Evolutionary conservation across 2,113 vertebrate species (phyloP), one percentile per base, ranked within the genome.

Genomic region (Trichechus manatus): DNA sequence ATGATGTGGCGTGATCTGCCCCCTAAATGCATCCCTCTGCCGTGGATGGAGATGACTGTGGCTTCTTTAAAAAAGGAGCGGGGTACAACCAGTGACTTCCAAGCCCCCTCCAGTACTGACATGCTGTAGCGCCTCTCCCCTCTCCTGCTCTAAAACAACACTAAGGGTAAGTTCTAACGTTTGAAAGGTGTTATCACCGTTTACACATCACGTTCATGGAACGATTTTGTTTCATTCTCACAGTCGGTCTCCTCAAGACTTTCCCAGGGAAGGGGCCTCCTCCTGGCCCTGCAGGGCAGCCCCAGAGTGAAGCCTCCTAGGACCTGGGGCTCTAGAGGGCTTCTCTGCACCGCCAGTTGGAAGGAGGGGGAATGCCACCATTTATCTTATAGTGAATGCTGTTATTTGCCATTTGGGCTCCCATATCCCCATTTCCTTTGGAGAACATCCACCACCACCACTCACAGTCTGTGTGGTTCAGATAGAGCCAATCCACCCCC

Each of bases 91-190:
- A 78, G 3, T n/a, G 88, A 61, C 36, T 93, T 68, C 80, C 50
- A 86, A 89, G 91, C 29, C 53, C 50, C 42, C 87, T 87, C 72
- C 33, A 1, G n/a, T 87, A 85, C 64, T 64, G 33, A n/a, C 63
- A 64, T 68, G 77, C 93, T 75, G 5, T 15, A 9, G 17, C 15
- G 80, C 27, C 83, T 64, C 22, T 3, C 33, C 39, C 66, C 8
- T 50, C 72, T 89, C 59, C 66, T 66, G 59, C 78, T 89, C 75
- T 36, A 74, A 88, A 61, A 72, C 63, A 81, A 5, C 10, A 0
- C 53, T n/a, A 86, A 95, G 36, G 87, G 86, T 68, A 59, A 78
- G 59, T 68, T 68, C 61, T 61, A 79, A 50, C 56, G n/a, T 93
- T 44, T 59, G 56, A 79, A 66, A 53, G 85, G 47, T 74, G n/a